phyloP scores from a whole-genome alignment of 2,888 invertebrate genomes.

The Psylliodes chrysocephalus region DNA sequence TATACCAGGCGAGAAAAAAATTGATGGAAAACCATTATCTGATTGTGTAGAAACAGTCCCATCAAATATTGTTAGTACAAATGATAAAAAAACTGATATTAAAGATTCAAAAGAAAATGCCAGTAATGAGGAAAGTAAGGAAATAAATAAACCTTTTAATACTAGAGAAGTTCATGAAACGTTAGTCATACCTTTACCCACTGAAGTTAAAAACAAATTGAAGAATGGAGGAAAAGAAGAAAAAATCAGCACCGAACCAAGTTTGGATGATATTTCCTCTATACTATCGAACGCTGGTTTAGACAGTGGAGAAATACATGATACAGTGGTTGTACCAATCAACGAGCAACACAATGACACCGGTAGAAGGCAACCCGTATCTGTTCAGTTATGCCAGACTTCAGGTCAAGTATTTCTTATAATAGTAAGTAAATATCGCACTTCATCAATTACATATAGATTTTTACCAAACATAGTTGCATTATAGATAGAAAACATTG shows the following conservation, averaged over 20 bases:
- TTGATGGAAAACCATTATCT: conserved; percentile 29
- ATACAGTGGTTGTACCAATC: conserved; percentile 58
- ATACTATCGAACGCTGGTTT: conserved; percentile 46
- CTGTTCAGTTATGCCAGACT: conserved; percentile 52
- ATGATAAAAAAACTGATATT: no score
- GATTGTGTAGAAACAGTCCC: conserved; percentile 26
- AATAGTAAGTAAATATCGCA: conserved; percentile 61
- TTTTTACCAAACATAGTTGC: not conserved
- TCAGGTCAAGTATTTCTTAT: conserved; percentile 66
- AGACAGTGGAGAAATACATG: conserved; percentile 69
- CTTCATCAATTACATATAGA: conserved; percentile 4
- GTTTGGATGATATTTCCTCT: conserved; percentile 8
- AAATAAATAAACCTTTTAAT: conserved; percentile 42
- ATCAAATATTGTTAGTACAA: not conserved
- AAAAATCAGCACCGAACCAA: not conserved
- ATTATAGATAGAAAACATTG: not conserved
- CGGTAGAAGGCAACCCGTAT: conserved; percentile 40
- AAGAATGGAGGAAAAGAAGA: conserved; percentile 12
- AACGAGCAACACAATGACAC: conserved; percentile 14
- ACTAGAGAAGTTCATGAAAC: conserved; percentile 68
- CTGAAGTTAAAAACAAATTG: conserved; percentile 21
- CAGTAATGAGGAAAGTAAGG: no score
- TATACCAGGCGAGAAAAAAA: conserved; percentile 2
- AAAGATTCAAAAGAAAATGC: no score
- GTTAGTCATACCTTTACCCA: conserved; percentile 48